Conservation (phyloP, 2,797 vertebrate species). For the Enteromius thamalakanensis region DNA sequence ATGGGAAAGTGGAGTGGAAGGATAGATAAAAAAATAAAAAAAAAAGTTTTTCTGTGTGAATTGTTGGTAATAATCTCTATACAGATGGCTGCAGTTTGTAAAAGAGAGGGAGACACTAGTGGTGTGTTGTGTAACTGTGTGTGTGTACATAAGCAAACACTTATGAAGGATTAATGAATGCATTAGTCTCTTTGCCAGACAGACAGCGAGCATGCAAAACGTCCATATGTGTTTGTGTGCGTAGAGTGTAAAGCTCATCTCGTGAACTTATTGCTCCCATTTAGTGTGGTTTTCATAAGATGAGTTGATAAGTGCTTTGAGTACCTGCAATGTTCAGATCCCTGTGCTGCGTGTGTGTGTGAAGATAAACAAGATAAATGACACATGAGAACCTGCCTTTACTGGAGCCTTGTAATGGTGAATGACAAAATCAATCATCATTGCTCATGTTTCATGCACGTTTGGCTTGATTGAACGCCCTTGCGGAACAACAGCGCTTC, state of each 20-base stretch:
- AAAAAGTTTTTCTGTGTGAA: constrained; percentile 17
- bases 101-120: constrained; percentile 40
- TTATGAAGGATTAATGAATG: constrained; percentile 62
- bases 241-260: constrained; percentile 30
- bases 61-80: constrained; percentile 24
- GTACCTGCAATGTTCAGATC: not conserved
- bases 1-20: constrained; percentile 49
- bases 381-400: constrained; percentile 4
- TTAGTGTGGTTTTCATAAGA: constrained; percentile 41
- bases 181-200: constrained; percentile 54
- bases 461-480: constrained; percentile 20
- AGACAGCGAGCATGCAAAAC: constrained; percentile 41
- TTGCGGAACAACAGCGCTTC: not conserved
- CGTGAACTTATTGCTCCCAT: constrained; percentile 28
- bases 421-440: constrained; percentile 23
- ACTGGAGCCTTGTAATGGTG: constrained; percentile 22
- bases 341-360: not conserved
- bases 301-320: constrained; percentile 43
- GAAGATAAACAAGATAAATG: constrained; percentile 25
- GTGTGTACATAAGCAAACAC: constrained; percentile 56
- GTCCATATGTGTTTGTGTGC: constrained; percentile 18
- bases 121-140: constrained; percentile 42
- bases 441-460: constrained; percentile 1
- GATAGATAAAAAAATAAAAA: not conserved
- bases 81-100: constrained; percentile 36